Evolutionary conservation across 1,140 invertebrate species (phyloP).

Genomic region (Lepidotrigona ventralis): DNA sequence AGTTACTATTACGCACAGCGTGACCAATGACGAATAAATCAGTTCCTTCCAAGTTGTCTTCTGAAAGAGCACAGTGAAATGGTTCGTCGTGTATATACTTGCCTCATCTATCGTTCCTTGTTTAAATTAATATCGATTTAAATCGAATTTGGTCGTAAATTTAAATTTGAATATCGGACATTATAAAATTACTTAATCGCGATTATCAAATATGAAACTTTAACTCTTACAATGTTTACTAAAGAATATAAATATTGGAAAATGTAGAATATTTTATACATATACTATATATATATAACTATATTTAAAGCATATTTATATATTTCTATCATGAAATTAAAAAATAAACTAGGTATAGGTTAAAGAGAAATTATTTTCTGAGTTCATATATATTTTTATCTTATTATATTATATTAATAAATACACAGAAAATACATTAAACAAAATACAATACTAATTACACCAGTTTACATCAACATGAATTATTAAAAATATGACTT

Average conservation of each 20-base stretch:
- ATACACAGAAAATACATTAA: slow-evolving; percentile 23
- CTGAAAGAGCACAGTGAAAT: not conserved
- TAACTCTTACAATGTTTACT: not conserved
- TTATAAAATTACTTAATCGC: not conserved
- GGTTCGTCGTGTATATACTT: not conserved
- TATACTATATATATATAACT: not conserved
- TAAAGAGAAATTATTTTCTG: not conserved
- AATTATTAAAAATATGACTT: slow-evolving; percentile 14
- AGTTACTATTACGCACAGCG: slow-evolving; percentile 24
- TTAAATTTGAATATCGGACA: slow-evolving; percentile 6
- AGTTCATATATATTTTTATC: slow-evolving; percentile 13
- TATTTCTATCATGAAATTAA: not conserved
- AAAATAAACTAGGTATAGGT: not conserved
- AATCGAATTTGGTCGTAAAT: not conserved
- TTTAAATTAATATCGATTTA: slow-evolving; percentile 34
- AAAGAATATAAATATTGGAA: not conserved
- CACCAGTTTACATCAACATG: slow-evolving; percentile 9
- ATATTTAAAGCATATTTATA: not conserved
- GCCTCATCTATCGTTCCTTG: slow-evolving; percentile 30
- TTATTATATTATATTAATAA: slow-evolving; percentile 19
- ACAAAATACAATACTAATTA: slow-evolving; percentile 36
- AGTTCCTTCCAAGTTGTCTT: not conserved
- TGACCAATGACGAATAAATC: not conserved
- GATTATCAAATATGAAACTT: not conserved
- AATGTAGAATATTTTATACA: not conserved